phyloP scores from a whole-genome alignment of 2,888 invertebrate species.

The Pristionchus japonicus region DNA sequence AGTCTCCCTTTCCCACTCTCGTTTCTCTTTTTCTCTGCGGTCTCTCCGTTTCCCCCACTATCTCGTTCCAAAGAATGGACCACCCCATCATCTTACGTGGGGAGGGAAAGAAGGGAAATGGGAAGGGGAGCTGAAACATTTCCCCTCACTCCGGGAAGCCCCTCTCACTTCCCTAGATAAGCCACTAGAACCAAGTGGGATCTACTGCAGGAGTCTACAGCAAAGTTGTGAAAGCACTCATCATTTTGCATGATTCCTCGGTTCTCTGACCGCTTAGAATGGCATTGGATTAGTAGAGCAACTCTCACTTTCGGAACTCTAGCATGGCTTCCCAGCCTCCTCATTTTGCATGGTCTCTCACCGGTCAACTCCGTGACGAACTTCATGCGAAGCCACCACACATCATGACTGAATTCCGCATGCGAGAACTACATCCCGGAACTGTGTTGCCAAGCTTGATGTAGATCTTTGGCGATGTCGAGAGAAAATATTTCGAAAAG shows the following conservation, averaged over 20 bases:
- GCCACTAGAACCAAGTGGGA: not conserved
- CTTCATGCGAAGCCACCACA: not conserved
- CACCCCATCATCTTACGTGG: constrained; percentile 5
- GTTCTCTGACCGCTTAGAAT: not conserved
- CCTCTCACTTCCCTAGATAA: not conserved
- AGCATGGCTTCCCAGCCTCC: not conserved
- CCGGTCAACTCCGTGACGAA: not conserved
- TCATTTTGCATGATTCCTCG: not conserved
- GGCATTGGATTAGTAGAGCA: not conserved
- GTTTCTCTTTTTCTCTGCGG: not conserved
- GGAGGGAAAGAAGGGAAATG: not conserved
- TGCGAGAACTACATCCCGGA: not conserved
- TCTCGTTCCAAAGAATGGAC: constrained; percentile 18
- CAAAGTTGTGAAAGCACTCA: not conserved
- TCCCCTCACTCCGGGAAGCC: not conserved
- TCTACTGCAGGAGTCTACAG: not conserved
- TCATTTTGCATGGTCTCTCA: not conserved
- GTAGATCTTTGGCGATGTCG: no score
- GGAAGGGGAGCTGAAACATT: constrained; percentile 26
- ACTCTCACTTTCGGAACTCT: not conserved
- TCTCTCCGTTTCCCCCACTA: not conserved
- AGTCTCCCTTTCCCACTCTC: not conserved
- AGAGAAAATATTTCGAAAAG: no score
- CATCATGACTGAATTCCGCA: not conserved
- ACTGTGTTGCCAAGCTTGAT: not conserved